Evolutionary conservation across 2,888 invertebrate species (phyloP), one percentile per base, ranked within the genome.

Genomic region (Cephus pulcher): DNA sequence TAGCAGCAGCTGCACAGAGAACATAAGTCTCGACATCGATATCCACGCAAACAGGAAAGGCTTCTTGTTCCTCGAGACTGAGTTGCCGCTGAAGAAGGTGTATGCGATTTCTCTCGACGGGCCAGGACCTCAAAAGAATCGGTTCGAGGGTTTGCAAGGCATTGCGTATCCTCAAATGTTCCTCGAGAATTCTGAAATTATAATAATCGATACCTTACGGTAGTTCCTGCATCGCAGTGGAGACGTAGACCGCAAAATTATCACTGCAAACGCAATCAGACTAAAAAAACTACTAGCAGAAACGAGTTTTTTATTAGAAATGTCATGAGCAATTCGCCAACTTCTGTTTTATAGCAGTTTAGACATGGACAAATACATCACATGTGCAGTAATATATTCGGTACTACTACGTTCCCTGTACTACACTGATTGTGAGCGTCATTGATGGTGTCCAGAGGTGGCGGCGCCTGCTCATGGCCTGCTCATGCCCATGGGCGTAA

Each of bases 21-120:
- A 88, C 84, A 80, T 90, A 90, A 78, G 86, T 83, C 79, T 90
- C 90, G 34, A 89, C 69, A 80, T 90, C 90, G 79, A 90, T 85
- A 75, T 89, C 86, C 69, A 84, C 77, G 69, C 71, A 76, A 73
- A 90, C 78, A 40, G 88, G 85, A 84, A 88, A 89, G 74, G 82
- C 81, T 78, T 89, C 87, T 81, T 76, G 84, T 69, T 90, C 90
- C 76, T 86, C 80, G 30, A 78, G 77, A 35, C 79, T 81, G 71
- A 89, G 84, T 74, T 79, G 79, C 77, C 87, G 78, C 37, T 86
- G 83, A 0, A 89, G 84, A 71, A 79, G 76, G 73, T 86, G 80
- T 80, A 86, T 79, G 76, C 85, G 84, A 78, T 86, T 88, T 80
- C 89, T 87, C 80, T 89, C 86, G 35, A 84, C 83, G 79, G 84